Conservation (phyloP, 64 coral and sea anemone species). For the Pocillopora damicornis region DNA sequence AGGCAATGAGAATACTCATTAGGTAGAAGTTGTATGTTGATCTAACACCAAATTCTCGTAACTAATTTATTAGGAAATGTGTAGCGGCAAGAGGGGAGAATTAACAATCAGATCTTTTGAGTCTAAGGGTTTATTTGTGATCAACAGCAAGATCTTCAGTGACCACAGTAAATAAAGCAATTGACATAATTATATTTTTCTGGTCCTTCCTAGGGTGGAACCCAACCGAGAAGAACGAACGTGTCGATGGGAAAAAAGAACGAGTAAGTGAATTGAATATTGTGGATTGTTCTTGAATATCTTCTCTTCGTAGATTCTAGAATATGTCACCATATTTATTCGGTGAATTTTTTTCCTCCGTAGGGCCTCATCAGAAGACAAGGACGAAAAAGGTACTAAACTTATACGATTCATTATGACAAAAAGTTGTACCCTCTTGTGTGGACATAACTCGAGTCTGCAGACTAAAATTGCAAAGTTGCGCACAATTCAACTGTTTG, state of each 20-base stretch:
- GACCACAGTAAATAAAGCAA: too few species aligned
- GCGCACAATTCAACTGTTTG: neutral
- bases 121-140: too few species aligned
- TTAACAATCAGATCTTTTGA: neutral
- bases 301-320: neutral
- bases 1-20: too few species aligned
- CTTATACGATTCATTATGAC: neutral
- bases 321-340: neutral
- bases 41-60: too few species aligned
- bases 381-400: slow-evolving; percentile 28
- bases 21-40: too few species aligned
- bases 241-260: slow-evolving; percentile 75
- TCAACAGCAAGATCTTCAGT: too few species aligned
- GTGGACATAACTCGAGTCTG: neutral
- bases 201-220: slow-evolving; percentile 55
- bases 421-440: neutral
- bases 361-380: slow-evolving; percentile 7
- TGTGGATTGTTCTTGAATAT: neutral
- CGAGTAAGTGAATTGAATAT: slow-evolving; percentile 52
- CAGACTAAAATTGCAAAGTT: too few species aligned
- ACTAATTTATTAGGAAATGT: too few species aligned
- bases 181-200: neutral
- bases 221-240: slow-evolving; percentile 86
- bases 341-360: neutral
- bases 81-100: too few species aligned